Conservation (phyloP, 2,888 invertebrate species). For the Phrixothrix hirtus region DNA sequence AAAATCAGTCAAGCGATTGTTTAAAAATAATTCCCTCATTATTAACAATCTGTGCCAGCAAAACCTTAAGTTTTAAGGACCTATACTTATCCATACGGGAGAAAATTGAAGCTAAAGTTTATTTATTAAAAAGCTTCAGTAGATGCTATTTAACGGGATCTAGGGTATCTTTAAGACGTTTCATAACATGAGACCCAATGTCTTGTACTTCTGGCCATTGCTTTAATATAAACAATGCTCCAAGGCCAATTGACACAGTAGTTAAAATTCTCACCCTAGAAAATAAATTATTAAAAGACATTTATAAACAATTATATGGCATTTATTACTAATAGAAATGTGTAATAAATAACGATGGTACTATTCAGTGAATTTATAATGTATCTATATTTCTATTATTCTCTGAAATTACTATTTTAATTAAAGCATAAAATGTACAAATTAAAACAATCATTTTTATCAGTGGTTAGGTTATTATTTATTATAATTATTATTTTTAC, state of each 20-base stretch:
- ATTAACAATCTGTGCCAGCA: constrained; percentile 1
- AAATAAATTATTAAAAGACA: too few species aligned
- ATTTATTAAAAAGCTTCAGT: constrained; percentile 36
- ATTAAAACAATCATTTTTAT: too few species aligned
- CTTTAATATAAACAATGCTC: constrained; percentile 80
- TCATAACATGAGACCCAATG: constrained; percentile 77
- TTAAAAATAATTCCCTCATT: constrained; percentile 17
- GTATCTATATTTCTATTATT: too few species aligned
- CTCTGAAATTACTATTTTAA: too few species aligned
- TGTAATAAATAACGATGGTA: too few species aligned
- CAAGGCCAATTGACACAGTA: constrained; percentile 78
- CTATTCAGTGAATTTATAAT: too few species aligned
- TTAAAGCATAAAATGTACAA: too few species aligned
- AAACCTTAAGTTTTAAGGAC: background rate
- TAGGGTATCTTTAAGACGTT: constrained; percentile 77
- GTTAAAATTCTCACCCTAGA: constrained; percentile 85
- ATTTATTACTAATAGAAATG: too few species aligned
- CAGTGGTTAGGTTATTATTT: too few species aligned
- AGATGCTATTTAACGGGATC: constrained; percentile 60
- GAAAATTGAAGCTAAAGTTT: constrained; percentile 38
- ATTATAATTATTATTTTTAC: too few species aligned
- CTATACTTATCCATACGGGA: constrained; percentile 15
- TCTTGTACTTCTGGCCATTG: constrained; percentile 90
- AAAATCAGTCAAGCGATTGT: constrained; percentile 25
- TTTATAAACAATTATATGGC: too few species aligned